A percentile compares a stretch with the other conserved stretches of the same genome.
These are phyloP conservation scores for Rhabdomys pumilio DNA, from an alignment of 2,797 vertebrate genomes.

Conservation along the genomic window DNA sequence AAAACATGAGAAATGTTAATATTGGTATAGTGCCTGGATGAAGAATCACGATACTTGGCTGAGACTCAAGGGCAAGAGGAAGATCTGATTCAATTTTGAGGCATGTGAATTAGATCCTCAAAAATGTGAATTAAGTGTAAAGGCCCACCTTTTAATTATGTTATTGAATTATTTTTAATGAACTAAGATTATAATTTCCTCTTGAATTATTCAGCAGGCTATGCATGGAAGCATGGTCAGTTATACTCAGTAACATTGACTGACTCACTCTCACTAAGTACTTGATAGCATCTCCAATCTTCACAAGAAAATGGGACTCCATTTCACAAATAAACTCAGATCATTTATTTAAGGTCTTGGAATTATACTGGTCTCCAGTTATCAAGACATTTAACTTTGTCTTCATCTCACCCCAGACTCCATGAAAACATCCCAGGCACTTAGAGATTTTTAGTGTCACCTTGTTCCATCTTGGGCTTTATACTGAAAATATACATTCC, in stretches of 20 bases:
- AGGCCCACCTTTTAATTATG: not conserved
- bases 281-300: not conserved
- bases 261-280: not conserved
- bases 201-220: constrained; percentile 16
- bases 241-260: not conserved
- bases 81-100: constrained; percentile 33
- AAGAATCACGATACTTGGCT: not conserved
- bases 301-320: constrained; percentile 14
- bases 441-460: not conserved
- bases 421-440: not conserved
- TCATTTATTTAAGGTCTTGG: not conserved
- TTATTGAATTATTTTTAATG: not conserved
- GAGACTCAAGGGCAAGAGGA: not conserved
- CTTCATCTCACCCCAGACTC: not conserved
- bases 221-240: not conserved
- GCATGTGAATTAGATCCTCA: not conserved
- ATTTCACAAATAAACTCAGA: constrained; percentile 49
- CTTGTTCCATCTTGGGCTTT: not conserved
- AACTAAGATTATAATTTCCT: constrained; percentile 7
- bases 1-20: not conserved
- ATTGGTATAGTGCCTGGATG: not conserved
- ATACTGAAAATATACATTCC: not conserved
- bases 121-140: not conserved
- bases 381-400: not conserved
- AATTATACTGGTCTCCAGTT: not conserved